These are phyloP conservation scores for Suncus etruscus DNA, from an alignment of 2,113 vertebrate species.

Conservation along the genomic window DNA sequence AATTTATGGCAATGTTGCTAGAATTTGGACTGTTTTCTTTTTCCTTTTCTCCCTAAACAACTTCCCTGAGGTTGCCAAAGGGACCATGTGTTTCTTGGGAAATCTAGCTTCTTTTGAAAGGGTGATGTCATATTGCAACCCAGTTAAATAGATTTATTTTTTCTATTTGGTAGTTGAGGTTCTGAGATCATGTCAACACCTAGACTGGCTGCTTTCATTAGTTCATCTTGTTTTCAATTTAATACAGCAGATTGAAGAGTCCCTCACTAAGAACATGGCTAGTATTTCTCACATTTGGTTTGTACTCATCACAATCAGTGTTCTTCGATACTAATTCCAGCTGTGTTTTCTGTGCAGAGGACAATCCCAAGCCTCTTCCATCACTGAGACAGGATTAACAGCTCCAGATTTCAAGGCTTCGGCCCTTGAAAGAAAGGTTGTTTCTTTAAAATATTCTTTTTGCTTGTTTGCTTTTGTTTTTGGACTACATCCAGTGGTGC, in stretches of 20 bases:
- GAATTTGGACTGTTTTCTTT: not conserved
- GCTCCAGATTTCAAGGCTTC: not conserved
- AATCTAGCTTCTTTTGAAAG: constrained; percentile 29
- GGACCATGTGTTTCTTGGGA: not conserved
- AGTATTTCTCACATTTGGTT: constrained; percentile 16
- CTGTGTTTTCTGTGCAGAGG: not conserved
- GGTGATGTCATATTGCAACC: not conserved
- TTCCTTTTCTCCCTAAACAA: not conserved
- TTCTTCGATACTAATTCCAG: not conserved
- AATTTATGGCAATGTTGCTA: not conserved
- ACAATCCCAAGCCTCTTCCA: not conserved
- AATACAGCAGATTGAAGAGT: constrained; percentile 1
- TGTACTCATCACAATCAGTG: not conserved
- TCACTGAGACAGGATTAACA: constrained; percentile 7
- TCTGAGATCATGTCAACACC: not conserved
- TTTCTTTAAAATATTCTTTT: not conserved
- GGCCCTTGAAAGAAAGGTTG: not conserved
- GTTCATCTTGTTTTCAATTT: not conserved
- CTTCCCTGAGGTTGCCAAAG: not conserved
- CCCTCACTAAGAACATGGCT: constrained; percentile 23
- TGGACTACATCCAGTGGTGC: too few species aligned
- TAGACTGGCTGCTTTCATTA: constrained; percentile 26
- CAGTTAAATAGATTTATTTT: not conserved
- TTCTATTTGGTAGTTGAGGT: not conserved
- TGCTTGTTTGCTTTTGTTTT: too few species aligned